A percentile compares a stretch with the other conserved stretches of the same genome.
Conservation (phyloP, 92 coral and sea anemone genomes). For the Micromussa lordhowensis region DNA sequence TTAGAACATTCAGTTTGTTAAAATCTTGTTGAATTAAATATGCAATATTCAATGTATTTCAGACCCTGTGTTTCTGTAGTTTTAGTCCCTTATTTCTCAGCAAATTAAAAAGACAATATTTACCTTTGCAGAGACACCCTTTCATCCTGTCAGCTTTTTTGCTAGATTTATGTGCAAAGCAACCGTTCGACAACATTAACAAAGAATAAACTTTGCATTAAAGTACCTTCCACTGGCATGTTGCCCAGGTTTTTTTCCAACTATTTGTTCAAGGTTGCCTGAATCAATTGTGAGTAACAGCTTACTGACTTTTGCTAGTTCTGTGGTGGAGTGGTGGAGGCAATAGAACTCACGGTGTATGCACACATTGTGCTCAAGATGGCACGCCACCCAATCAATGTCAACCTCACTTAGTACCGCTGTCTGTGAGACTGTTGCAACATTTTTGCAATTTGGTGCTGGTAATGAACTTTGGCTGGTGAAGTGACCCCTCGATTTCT, state of each 20-base stretch:
- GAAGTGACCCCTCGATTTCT: conserved; percentile 33
- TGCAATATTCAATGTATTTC: not conserved
- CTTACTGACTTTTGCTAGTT: conserved; percentile 61
- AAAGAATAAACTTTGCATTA: not conserved
- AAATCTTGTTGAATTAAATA: conserved; percentile 7
- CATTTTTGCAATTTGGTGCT: conserved; percentile 58
- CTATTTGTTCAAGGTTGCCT: conserved; percentile 24
- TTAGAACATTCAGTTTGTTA: conserved; percentile 5
- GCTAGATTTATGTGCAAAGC: conserved; percentile 11
- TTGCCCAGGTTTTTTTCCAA: conserved; percentile 34
- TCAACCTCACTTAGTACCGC: conserved; percentile 15
- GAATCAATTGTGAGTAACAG: conserved; percentile 44
- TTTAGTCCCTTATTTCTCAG: conserved; percentile 9
- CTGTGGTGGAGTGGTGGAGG: conserved; percentile 52
- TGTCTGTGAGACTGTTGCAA: conserved; percentile 5
- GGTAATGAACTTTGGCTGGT: conserved; percentile 47
- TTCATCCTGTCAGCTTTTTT: conserved; percentile 5
- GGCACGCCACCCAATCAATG: no score
- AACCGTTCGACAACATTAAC: conserved; percentile 12
- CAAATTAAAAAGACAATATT: conserved; percentile 10
- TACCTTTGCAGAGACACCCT: conserved; percentile 19
- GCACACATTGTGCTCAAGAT: no score
- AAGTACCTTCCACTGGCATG: conserved; percentile 18
- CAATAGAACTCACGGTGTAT: conserved; percentile 41
- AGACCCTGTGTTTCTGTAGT: conserved; percentile 9